Percentiles rank a stretch among this genome's conserved stretches.
Conservation (phyloP, 2,888 invertebrate genomes). For the Parnassius orleans region DNA sequence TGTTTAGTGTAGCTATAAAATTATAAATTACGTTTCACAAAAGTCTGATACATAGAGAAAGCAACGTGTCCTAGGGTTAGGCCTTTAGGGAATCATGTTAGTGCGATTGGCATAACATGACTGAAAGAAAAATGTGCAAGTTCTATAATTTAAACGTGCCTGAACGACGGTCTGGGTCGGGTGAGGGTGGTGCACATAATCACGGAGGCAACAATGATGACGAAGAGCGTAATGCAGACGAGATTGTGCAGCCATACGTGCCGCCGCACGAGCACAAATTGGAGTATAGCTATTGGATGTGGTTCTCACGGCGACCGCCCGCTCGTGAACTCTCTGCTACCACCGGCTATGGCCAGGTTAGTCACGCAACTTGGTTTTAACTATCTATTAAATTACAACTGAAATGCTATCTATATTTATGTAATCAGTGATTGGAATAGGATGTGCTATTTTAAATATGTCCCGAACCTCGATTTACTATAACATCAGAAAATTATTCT, state of each 20-base stretch:
- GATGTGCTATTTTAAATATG: no score
- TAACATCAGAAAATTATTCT: no score
- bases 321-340: slow-evolving; percentile 68
- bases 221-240: slow-evolving; percentile 63
- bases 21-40: slow-evolving; percentile 48
- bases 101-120: slow-evolving; percentile 74
- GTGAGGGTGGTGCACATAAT: slow-evolving; percentile 56
- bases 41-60: slow-evolving; percentile 53
- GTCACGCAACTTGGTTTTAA: slow-evolving; percentile 11
- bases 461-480: no score
- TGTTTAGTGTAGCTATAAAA: slow-evolving; percentile 46
- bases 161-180: slow-evolving; percentile 72
- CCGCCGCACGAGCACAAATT: slow-evolving; percentile 94
- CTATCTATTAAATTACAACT: no score
- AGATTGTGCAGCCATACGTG: slow-evolving; percentile 74
- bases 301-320: slow-evolving; percentile 86
- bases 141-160: slow-evolving; percentile 80
- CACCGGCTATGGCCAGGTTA: slow-evolving; percentile 75
- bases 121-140: slow-evolving; percentile 80
- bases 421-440: no score
- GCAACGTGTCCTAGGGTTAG: slow-evolving; percentile 79
- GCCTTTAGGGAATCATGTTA: slow-evolving; percentile 78
- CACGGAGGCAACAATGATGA: slow-evolving; percentile 54
- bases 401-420: no score
- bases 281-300: slow-evolving; percentile 95